A percentile compares a stretch with the other conserved stretches of the same genome.
Evolutionary conservation across 2,888 invertebrate genomes (phyloP).

Genomic region (Coenonympha arcania): DNA sequence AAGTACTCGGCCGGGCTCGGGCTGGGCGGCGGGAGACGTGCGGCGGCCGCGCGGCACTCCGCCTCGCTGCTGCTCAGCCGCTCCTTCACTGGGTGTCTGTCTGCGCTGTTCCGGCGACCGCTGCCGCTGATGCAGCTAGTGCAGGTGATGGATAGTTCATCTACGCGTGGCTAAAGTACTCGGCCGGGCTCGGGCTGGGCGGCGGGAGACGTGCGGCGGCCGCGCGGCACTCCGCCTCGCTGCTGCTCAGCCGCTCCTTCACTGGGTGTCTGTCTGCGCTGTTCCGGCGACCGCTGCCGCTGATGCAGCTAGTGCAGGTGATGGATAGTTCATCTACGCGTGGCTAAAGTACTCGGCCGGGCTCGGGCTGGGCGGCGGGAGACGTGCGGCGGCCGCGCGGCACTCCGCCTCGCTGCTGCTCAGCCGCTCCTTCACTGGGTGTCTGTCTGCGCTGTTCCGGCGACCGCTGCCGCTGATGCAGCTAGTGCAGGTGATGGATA

Average conservation of each 20-base stretch:
- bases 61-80: conserved; percentile 79
- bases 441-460: conserved; percentile 91
- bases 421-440: conserved; percentile 93
- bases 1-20: conserved; percentile 95
- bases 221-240: conserved; percentile 59
- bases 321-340: neutral
- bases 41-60: conserved; percentile 59
- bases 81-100: conserved; percentile 94
- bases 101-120: conserved; percentile 90
- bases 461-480: conserved; percentile 90
- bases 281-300: conserved; percentile 89
- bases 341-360: conserved; percentile 96
- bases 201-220: conserved; percentile 66
- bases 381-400: conserved; percentile 67
- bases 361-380: conserved; percentile 76
- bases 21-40: conserved; percentile 70
- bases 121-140: conserved; percentile 93
- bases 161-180: conserved; percentile 96
- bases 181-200: conserved; percentile 85
- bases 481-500: conserved; percentile 97
- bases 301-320: conserved; percentile 89
- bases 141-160: conserved; percentile 97
- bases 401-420: conserved; percentile 72
- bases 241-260: conserved; percentile 87
- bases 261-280: conserved; percentile 94